Conservation (phyloP, 2,113 vertebrate species). For the Serinus canaria region DNA sequence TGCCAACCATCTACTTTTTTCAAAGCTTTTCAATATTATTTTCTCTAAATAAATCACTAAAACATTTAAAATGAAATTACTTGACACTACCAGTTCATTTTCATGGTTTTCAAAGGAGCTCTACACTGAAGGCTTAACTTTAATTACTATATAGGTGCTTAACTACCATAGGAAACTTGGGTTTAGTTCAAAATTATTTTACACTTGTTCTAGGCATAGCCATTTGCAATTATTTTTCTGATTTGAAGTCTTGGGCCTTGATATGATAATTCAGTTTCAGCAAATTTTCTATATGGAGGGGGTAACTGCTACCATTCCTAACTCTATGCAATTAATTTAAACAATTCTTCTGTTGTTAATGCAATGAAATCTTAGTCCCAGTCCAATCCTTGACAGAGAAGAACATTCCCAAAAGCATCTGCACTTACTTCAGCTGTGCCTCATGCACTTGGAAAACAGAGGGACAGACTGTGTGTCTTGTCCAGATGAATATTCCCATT, state of each 20-base stretch:
- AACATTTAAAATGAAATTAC: neutral
- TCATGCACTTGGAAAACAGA: neutral
- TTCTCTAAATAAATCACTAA: neutral
- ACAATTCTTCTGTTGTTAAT: neutral
- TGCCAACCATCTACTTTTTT: neutral
- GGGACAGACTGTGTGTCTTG: neutral
- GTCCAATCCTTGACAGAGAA: neutral
- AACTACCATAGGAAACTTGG: neutral
- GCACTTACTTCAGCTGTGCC: neutral
- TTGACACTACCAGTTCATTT: neutral
- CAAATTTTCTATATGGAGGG: neutral
- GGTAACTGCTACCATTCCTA: neutral
- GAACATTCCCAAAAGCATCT: neutral
- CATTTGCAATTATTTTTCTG: neutral
- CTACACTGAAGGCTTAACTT: neutral
- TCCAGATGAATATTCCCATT: neutral
- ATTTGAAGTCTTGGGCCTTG: neutral
- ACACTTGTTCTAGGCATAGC: neutral
- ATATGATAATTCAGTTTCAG: neutral
- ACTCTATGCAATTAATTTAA: neutral
- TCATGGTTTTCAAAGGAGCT: neutral
- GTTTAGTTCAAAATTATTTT: neutral
- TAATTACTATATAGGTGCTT: neutral
- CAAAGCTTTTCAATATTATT: neutral
- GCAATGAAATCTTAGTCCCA: neutral